Percentiles rank a stretch among this genome's conserved stretches.
These are phyloP conservation scores for Dusona sp. DNA, from an alignment of 2,888 invertebrate species.

Conservation along the genomic window DNA sequence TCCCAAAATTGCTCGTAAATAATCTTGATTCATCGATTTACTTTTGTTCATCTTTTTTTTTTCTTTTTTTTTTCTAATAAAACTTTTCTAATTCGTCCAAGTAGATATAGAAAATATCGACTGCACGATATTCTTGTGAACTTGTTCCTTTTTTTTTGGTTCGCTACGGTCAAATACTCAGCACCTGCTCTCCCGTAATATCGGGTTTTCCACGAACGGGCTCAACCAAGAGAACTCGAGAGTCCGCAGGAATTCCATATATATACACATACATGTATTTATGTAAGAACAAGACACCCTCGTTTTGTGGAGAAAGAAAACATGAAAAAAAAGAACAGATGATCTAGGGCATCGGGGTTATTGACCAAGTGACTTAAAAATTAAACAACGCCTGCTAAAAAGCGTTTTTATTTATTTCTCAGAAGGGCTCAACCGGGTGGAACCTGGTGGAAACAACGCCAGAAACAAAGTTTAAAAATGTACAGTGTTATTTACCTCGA, in stretches of 20 bases:
- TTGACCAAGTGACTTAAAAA: constrained; percentile 19
- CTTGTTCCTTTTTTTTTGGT: neutral
- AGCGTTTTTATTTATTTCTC: too few species aligned
- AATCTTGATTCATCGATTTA: neutral
- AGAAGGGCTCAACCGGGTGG: too few species aligned
- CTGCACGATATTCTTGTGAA: neutral
- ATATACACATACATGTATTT: neutral
- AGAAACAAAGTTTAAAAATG: too few species aligned
- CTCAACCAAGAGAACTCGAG: constrained; percentile 46
- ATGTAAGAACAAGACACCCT: constrained; percentile 11
- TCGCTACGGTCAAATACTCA: constrained; percentile 5
- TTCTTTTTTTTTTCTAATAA: neutral
- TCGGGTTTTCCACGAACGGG: constrained; percentile 61
- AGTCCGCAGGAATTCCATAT: constrained; percentile 54
- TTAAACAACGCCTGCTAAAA: too few species aligned
- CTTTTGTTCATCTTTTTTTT: neutral
- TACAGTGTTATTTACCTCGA: too few species aligned
- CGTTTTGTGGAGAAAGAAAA: constrained; percentile 21
- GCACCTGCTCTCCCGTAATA: constrained; percentile 60
- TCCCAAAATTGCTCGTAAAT: neutral
- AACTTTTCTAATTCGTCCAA: neutral
- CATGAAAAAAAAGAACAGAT: constrained; percentile 10
- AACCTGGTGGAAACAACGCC: too few species aligned
- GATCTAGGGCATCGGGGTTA: neutral
- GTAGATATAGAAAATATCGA: neutral